Base-by-base conservation (phyloP, 2,888 invertebrate genomes). In the Spodoptera picta region DNA sequence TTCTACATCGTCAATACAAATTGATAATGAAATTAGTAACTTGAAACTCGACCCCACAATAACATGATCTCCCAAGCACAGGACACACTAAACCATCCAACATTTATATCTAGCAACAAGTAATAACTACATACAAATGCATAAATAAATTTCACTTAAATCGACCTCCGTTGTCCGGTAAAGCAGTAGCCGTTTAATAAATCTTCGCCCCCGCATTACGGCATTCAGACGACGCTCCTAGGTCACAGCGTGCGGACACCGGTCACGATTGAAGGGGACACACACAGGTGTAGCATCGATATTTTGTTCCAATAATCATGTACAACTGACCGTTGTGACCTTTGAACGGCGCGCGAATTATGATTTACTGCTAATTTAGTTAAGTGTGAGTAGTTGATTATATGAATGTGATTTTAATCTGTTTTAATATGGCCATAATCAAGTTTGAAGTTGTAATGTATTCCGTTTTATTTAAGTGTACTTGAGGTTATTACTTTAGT, bases 141-240 rank as follows among this genome's bases (percentile, higher is more conserved):
- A 71, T 81, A 72, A 81, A 88, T 89, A 89, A 87, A 87, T 89
- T 87, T 82, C 82, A 81, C 69, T 80, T 82, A 82, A 79, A 79
- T 77, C 79, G 81, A 79, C 79, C 75, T 80, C 77, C 70, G 69
- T 69, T 65, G 69, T 72, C 73, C 77, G 80, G 80, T 82, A 84
- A 86, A 83, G 86, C 90, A 84, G 90, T 87, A 88, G 92, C 88
- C 77, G 82, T 87, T 87, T 82, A 79, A 91, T 91, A 92, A 91
- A 91, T 91, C 91, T 87, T 81, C 90, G 90, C 90, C 90, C 86
- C 87, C 90, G 87, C 78, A 72, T n/a, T 53, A 59, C 55, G 54
- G 49, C 50, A 50, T 64, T 63, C 60, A 55, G 69, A 53, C 74
- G 72, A 72, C 67, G 72, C 48, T 67, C 73, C 77, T 80, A 79